Percentiles rank a stretch among this genome's conserved stretches.
phyloP scores from a whole-genome alignment of 1,140 invertebrate species.

The Rhynchophorus ferrugineus region DNA sequence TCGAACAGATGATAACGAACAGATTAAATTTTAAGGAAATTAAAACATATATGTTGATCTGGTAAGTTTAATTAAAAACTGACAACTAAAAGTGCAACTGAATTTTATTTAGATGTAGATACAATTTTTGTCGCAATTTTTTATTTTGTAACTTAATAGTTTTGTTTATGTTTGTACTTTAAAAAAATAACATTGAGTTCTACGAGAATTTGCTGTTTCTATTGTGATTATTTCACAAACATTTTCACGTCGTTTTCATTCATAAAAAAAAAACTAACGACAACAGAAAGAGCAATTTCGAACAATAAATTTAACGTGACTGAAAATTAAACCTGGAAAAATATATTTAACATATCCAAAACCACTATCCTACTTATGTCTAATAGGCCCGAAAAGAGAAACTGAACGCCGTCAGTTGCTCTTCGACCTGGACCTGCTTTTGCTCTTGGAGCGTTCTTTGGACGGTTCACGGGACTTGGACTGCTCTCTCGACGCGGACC shows the following conservation, averaged over 20 bases:
- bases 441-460: slow-evolving; percentile 39
- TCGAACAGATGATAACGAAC: neutral
- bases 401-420: slow-evolving; percentile 18
- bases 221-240: neutral
- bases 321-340: neutral
- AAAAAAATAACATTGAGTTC: neutral
- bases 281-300: neutral
- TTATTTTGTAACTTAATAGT: too few species aligned
- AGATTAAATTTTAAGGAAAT: too few species aligned
- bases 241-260: neutral
- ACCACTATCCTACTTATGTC: neutral
- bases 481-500: slow-evolving; percentile 48
- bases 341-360: neutral
- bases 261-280: neutral
- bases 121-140: too few species aligned
- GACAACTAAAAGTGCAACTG: too few species aligned
- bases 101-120: too few species aligned
- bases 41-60: too few species aligned
- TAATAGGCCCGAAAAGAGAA: too few species aligned
- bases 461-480: slow-evolving; percentile 54
- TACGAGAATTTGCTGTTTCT: neutral
- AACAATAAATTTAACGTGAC: neutral
- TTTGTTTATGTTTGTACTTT: neutral
- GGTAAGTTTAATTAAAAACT: too few species aligned
- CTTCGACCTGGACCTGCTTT: slow-evolving; percentile 31